A percentile compares a stretch with the other conserved stretches of the same genome.
phyloP scores from a whole-genome alignment of 2,113 vertebrate genomes.

The Semicossyphus pulcher region DNA sequence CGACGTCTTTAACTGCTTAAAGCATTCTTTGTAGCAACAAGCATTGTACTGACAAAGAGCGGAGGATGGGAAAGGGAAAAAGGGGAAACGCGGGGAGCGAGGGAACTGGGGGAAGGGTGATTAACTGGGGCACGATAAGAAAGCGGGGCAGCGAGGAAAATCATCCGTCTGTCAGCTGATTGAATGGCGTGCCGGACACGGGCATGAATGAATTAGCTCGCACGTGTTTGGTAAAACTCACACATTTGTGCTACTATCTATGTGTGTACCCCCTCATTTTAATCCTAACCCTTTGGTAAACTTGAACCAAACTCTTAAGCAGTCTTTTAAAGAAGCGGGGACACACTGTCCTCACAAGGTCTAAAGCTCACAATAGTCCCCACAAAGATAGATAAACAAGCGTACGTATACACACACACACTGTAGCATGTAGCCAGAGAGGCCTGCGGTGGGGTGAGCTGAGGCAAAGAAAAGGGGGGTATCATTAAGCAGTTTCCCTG shows the following conservation, averaged over 20 bases:
- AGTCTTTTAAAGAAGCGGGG: background rate
- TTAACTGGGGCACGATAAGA: slow-evolving; percentile 50
- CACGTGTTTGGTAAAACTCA: background rate
- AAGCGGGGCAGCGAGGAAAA: slow-evolving; percentile 49
- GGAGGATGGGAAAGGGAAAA: background rate
- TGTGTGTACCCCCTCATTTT: background rate
- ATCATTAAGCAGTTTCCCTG: slow-evolving; percentile 67
- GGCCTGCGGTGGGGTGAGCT: slow-evolving; percentile 43
- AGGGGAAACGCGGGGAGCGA: slow-evolving; percentile 47
- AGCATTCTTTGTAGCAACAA: background rate
- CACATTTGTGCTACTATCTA: background rate
- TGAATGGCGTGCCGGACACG: slow-evolving; percentile 16
- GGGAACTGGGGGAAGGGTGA: slow-evolving; percentile 58
- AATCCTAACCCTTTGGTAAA: background rate
- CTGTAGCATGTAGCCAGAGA: slow-evolving; percentile 37
- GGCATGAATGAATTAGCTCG: slow-evolving; percentile 9
- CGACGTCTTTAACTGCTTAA: background rate
- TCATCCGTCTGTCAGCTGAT: slow-evolving; percentile 38
- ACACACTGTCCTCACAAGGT: background rate
- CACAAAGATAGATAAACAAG: background rate
- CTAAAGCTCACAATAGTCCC: background rate
- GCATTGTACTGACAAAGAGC: background rate
- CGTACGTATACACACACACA: slow-evolving; percentile 26
- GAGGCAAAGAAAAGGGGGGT: slow-evolving; percentile 43
- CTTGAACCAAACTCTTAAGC: background rate